These are phyloP conservation scores for Yponomeuta sedellus DNA, from an alignment of 2,888 invertebrate species.

Conservation along the genomic window DNA sequence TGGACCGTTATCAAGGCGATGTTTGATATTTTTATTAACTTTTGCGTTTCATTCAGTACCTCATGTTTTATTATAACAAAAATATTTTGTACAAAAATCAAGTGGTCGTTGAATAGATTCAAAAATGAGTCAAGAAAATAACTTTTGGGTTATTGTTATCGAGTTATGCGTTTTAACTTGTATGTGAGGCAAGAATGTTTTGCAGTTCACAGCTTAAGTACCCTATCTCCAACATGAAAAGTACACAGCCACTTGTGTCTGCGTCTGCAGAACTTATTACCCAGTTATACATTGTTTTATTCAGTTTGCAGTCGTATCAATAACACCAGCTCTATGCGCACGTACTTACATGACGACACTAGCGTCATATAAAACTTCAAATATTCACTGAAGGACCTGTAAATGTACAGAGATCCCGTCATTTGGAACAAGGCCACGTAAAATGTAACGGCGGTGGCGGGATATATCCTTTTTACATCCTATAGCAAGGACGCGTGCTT, in stretches of 20 bases:
- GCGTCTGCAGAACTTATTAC: neutral
- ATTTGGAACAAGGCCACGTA: conserved; percentile 19
- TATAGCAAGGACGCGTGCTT: conserved; percentile 41
- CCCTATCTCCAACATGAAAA: neutral
- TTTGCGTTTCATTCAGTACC: too few relatives aligned
- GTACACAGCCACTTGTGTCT: neutral
- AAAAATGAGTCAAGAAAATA: too few relatives aligned
- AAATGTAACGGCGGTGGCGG: conserved; percentile 17
- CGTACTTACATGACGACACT: neutral
- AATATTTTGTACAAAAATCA: too few relatives aligned
- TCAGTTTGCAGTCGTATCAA: neutral
- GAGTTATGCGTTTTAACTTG: too few relatives aligned
- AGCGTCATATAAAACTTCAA: conserved; percentile 1
- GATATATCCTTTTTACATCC: conserved; percentile 23
- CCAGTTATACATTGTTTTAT: neutral
- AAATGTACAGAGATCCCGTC: conserved; percentile 18
- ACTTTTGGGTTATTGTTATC: too few relatives aligned
- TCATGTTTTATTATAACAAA: neutral
- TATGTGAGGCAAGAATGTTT: neutral
- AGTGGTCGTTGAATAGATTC: too few relatives aligned
- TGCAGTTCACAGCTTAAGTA: neutral
- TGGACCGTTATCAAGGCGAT: neutral
- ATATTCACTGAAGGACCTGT: conserved; percentile 10
- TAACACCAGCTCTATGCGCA: neutral
- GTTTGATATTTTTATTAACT: too few relatives aligned